Evolutionary conservation across 2,113 vertebrate species (phyloP), one percentile per base, ranked within the genome.

Genomic region (Pogonocichla stellata): DNA sequence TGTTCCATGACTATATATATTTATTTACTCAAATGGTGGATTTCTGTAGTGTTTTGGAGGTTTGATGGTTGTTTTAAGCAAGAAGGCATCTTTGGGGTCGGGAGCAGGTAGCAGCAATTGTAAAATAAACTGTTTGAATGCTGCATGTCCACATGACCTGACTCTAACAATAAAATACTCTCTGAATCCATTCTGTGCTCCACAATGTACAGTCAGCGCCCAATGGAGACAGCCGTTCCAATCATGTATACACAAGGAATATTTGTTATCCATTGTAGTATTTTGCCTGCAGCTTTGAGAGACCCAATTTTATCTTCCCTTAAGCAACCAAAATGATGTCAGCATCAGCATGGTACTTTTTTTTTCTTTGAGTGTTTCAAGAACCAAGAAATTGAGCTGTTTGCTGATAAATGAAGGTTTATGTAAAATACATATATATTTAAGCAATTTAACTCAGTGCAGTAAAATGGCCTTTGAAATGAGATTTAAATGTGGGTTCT

Each of bases 271-370:
- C 96, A 86, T 97, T 93, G 96, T 92, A 86, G 80, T 90, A 77
- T 90, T 93, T 94, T 92, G 92, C 95, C 96, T 92, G 90, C 72
- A 95, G 95, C 94, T 96, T 92, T 79, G 80, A 90, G 73, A 95
- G 93, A 96, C 96, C 94, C 92, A 97, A 48, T 97, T 97, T 95
- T 93, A 38, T 94, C 92, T 92, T 79, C 80, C 92, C 69, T 66
- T 80, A 53, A 96, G 95, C 93, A 78, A 70, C 40, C 88, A 77
- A 79, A 95, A 93, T 66, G 57, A 94, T 92, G 92, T 91, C 92
- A 92, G 88, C 54, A 53, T 75, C 78, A 80, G 75, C 2, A 0
- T 82, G 83, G 78, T 67, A 45, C 70, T 91, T 57, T 40, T 51
- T 75, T 75, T 87, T 93, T n/a, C 88, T 88, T 88, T 74, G 72